Evolutionary conservation across 2,113 vertebrate genomes (phyloP), one percentile per base, ranked within the genome.

Genomic region (Colinus virginianus): DNA sequence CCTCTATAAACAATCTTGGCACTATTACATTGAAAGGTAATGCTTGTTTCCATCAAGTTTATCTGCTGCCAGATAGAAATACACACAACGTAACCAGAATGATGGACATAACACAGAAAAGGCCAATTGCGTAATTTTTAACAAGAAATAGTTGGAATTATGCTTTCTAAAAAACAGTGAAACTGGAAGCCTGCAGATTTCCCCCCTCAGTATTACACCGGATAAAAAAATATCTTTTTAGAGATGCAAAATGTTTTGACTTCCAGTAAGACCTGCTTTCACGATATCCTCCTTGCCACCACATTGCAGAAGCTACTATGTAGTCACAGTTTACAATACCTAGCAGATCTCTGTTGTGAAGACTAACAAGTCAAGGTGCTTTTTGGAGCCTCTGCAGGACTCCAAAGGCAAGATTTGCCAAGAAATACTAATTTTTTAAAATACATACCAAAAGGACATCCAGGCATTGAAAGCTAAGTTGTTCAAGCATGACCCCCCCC

Each of bases 151-250:
- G 32, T 12, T 80, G 11, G 6, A 84, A 3, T 7, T 5, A 2
- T 12, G 0, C 5, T 51, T 51, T 71, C 28, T 6, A 22, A 36
- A 13, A 36, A 53, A 53, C 0, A 43, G 8, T 0, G 5, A 78
- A 30, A 1, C 1, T 23, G 8, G 9, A 83, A 69, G 21, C 7
- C 25, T 30, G 59, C 26, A 66, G 38, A 61, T 72, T 87, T 87
- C 67, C 76, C 32, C 40, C 66, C 59, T 58, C 28, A 72, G 18
- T 11, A 66, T 25, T 40, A 64, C 11, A 61, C 5, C 12, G 70
- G 72, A 59, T 11, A 76, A 70, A 2, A 19, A 72, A 56, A 0
- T 0, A 72, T 14, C n/a, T 21, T 45, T 42, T 77, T 4, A 67
- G 22, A 4, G 18, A 28, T 21, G 40, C 9, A 19, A 68, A 64